These are phyloP conservation scores for Synanceia verrucosa DNA, from an alignment of 2,797 vertebrate genomes.

Conservation along the genomic window DNA sequence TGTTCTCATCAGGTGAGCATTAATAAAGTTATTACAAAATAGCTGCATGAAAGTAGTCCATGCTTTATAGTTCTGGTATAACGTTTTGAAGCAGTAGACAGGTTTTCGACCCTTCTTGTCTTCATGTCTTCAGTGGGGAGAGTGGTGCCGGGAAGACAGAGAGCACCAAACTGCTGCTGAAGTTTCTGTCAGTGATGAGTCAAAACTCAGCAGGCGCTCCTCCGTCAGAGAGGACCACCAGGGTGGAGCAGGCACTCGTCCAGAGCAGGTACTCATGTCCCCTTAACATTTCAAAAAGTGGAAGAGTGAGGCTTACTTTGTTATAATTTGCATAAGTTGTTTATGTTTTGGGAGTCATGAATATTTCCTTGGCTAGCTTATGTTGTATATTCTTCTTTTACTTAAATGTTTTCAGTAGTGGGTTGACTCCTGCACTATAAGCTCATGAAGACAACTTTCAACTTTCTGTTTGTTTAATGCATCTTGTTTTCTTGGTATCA, in stretches of 20 bases:
- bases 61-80: background rate
- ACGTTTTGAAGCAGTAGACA: no score
- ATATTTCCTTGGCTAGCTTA: no score
- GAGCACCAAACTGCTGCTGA: conserved; percentile 92
- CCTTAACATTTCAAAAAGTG: background rate
- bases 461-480: background rate
- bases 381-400: no score
- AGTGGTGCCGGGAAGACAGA: conserved; percentile 95
- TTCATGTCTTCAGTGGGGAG: conserved; percentile 82
- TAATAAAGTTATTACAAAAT: background rate
- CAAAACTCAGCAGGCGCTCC: conserved; percentile 84
- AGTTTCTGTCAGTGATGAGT: conserved; percentile 93
- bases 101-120: background rate
- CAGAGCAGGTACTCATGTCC: conserved; percentile 88
- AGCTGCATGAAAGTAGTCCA: background rate
- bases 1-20: conserved; percentile 90
- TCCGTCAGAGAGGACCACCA: conserved; percentile 83
- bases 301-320: background rate
- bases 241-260: conserved; percentile 91
- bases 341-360: no score
- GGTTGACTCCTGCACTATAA: no score
- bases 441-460: no score
- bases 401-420: no score
- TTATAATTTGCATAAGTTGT: background rate
- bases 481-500: background rate